phyloP scores from a whole-genome alignment of 2,888 invertebrate genomes.

The Pyrocoelia pectoralis region DNA sequence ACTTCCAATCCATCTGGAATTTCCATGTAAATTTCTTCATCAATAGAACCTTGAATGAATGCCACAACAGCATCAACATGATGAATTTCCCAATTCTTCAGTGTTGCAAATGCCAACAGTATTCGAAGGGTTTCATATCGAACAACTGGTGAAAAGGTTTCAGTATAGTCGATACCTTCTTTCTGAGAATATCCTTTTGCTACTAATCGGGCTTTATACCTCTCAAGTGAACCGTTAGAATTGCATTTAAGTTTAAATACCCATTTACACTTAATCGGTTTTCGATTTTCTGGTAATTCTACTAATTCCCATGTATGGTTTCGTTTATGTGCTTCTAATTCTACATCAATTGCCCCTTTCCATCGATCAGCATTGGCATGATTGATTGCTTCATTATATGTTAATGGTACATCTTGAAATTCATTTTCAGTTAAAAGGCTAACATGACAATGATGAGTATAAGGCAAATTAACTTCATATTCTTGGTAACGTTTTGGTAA shows the following conservation, averaged over 20 bases:
- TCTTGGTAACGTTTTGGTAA: too few species aligned
- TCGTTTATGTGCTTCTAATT: background rate
- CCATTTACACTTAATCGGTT: background rate
- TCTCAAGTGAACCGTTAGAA: background rate
- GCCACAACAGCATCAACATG: background rate
- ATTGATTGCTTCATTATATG: too few species aligned
- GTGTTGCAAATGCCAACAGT: background rate
- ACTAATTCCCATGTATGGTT: too few species aligned
- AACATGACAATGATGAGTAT: too few species aligned
- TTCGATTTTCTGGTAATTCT: slow-evolving; percentile 1
- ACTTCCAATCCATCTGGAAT: slow-evolving; percentile 14
- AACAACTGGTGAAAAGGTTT: slow-evolving; percentile 4
- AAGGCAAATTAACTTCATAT: too few species aligned
- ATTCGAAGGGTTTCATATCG: too few species aligned
- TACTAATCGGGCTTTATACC: too few species aligned
- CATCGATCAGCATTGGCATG: background rate
- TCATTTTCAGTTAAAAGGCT: too few species aligned
- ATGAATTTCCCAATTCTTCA: background rate
- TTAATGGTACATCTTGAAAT: too few species aligned
- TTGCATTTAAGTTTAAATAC: background rate
- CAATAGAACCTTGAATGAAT: background rate
- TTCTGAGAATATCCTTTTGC: background rate
- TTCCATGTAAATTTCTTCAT: slow-evolving; percentile 1
- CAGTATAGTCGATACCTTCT: background rate
- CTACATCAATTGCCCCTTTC: background rate